phyloP scores from a whole-genome alignment of 1,140 invertebrate species.

The Saccostrea glomerata region DNA sequence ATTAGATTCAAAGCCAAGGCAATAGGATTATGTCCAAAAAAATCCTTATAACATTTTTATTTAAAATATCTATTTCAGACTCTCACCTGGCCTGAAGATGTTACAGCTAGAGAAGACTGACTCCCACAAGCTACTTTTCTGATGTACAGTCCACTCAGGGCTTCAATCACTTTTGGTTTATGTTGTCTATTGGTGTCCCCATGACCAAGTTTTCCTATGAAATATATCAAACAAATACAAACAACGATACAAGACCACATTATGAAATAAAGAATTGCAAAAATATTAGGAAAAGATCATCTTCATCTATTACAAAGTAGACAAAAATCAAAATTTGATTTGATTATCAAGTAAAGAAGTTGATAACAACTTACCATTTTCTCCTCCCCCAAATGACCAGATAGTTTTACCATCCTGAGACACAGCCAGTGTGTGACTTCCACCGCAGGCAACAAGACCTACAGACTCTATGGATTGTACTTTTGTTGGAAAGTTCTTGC shows the following conservation, averaged over 20 bases:
- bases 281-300: neutral
- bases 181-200: conserved; percentile 78
- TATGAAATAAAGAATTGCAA: no score
- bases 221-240: neutral
- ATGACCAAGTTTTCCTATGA: conserved; percentile 77
- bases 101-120: conserved; percentile 95
- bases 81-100: conserved; percentile 85
- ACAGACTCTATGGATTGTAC: conserved; percentile 84
- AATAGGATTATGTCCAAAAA: neutral
- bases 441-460: conserved; percentile 80
- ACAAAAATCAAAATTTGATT: no score
- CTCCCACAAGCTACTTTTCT: conserved; percentile 97
- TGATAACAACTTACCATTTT: conserved; percentile 69
- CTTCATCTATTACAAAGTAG: neutral
- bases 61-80: neutral
- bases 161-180: conserved; percentile 92
- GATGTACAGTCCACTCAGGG: conserved; percentile 90
- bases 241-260: no score
- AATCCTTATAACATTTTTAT: no score
- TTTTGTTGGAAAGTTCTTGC: conserved; percentile 83
- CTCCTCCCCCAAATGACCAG: conserved; percentile 84
- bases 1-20: neutral
- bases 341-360: no score
- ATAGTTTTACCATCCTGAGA: conserved; percentile 83
- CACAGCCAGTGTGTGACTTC: conserved; percentile 75